Percentiles rank a stretch among this genome's conserved stretches.
Conservation (phyloP, 1,140 invertebrate species). For the Drosophila tropicalis region DNA sequence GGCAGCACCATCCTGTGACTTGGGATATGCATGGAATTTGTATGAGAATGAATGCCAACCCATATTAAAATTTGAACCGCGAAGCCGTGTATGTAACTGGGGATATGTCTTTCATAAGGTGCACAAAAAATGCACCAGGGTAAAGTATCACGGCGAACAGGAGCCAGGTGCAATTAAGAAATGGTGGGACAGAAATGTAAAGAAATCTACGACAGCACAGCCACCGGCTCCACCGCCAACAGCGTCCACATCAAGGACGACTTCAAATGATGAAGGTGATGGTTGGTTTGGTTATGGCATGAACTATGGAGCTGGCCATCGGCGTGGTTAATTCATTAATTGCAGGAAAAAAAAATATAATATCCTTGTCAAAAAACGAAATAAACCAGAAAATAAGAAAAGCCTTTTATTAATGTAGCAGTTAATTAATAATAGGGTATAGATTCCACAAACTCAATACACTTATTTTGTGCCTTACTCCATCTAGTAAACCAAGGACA, state of each 20-base stretch:
- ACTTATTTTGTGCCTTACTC: no score
- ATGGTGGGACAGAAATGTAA: slow-evolving; percentile 5
- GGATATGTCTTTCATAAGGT: neutral
- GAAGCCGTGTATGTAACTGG: neutral
- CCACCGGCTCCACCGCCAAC: neutral
- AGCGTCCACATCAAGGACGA: neutral
- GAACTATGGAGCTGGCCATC: no score
- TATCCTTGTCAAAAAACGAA: no score
- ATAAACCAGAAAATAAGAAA: no score
- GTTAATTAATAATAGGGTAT: no score
- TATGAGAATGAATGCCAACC: neutral
- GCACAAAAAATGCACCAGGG: neutral
- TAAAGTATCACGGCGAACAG: slow-evolving; percentile 5
- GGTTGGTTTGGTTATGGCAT: no score
- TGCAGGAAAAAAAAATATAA: no score
- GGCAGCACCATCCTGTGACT: neutral
- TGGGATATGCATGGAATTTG: slow-evolving; percentile 3
- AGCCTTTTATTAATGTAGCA: no score
- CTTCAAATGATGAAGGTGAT: neutral
- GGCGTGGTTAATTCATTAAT: no score
- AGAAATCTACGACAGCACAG: neutral
- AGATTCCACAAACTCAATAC: no score
- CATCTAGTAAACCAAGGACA: no score
- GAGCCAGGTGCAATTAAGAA: neutral
- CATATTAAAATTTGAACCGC: neutral